Conservation (phyloP, 2,888 invertebrate genomes). For the Sipha maydis region DNA sequence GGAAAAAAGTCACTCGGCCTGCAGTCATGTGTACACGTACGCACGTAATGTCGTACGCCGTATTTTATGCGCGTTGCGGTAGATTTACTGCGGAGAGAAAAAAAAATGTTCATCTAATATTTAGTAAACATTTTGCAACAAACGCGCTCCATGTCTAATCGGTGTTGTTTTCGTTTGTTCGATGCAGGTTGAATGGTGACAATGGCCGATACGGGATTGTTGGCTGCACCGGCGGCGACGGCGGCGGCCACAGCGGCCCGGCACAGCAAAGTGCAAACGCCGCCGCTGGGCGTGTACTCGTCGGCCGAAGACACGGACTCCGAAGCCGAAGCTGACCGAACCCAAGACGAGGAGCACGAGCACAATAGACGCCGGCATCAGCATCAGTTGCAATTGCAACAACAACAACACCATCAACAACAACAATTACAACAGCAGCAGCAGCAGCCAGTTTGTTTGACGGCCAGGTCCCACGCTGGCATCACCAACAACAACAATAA, state of each 20-base stretch:
- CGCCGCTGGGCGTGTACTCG: conserved; percentile 72
- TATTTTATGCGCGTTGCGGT: too few relatives aligned
- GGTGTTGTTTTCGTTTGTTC: too few relatives aligned
- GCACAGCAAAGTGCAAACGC: conserved; percentile 49
- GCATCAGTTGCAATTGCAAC: not conserved
- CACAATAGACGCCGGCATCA: not conserved
- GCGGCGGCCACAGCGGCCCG: conserved; percentile 53
- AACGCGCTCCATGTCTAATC: too few relatives aligned
- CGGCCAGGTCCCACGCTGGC: conserved; percentile 39
- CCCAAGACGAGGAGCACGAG: conserved; percentile 37
- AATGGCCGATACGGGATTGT: conserved; percentile 61
- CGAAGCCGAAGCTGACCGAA: conserved; percentile 67
- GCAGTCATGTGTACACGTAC: too few relatives aligned
- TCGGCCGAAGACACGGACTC: conserved; percentile 73
- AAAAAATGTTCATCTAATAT: too few relatives aligned
- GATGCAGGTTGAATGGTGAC: conserved; percentile 57
- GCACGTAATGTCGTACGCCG: too few relatives aligned
- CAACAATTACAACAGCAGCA: not conserved
- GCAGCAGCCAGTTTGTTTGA: conserved; percentile 57
- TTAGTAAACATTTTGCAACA: too few relatives aligned
- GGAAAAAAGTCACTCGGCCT: too few relatives aligned
- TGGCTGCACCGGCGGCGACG: conserved; percentile 62
- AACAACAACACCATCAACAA: not conserved
- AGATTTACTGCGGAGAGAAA: too few relatives aligned
- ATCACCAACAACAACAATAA: not conserved